Evolutionary conservation across 2,888 invertebrate species (phyloP).

Genomic region (Agrilus biguttatus): DNA sequence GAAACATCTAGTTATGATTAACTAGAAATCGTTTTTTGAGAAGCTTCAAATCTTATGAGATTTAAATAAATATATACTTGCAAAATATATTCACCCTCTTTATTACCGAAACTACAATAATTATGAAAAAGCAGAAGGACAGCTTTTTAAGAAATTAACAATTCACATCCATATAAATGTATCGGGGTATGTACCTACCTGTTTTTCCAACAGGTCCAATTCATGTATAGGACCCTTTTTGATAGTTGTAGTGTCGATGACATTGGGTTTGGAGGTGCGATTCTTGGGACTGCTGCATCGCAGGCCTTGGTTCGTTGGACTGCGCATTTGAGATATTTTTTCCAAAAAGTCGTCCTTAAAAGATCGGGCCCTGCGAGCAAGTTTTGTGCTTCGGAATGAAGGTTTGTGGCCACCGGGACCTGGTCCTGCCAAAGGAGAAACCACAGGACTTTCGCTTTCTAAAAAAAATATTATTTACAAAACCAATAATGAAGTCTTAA

Average conservation of each 20-base stretch:
- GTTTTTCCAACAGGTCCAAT: constrained; percentile 14
- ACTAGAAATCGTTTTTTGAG: neutral
- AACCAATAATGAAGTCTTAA: too few relatives aligned
- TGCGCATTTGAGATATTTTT: constrained; percentile 80
- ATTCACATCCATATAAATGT: too few relatives aligned
- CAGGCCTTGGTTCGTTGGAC: constrained; percentile 39
- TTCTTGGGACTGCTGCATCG: constrained; percentile 33
- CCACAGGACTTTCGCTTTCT: constrained; percentile 23
- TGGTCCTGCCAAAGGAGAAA: constrained; percentile 24
- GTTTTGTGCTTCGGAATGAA: constrained; percentile 66
- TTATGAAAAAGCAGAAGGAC: too few relatives aligned
- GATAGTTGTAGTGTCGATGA: constrained; percentile 33
- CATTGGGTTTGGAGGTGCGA: constrained; percentile 24
- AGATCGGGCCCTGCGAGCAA: constrained; percentile 75
- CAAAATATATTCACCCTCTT: too few relatives aligned
- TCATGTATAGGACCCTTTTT: constrained; percentile 23
- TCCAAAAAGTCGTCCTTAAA: constrained; percentile 89
- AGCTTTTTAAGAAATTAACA: too few relatives aligned
- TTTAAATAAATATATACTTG: too few relatives aligned
- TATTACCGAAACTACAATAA: too few relatives aligned
- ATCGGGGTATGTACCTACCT: constrained; percentile 9
- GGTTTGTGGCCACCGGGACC: constrained; percentile 58
- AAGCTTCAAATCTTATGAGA: too few relatives aligned
- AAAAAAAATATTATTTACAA: constrained; percentile 12
- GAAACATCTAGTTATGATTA: too few relatives aligned